Conservation (phyloP, 2,888 invertebrate genomes). For the Ormia ochracea region DNA sequence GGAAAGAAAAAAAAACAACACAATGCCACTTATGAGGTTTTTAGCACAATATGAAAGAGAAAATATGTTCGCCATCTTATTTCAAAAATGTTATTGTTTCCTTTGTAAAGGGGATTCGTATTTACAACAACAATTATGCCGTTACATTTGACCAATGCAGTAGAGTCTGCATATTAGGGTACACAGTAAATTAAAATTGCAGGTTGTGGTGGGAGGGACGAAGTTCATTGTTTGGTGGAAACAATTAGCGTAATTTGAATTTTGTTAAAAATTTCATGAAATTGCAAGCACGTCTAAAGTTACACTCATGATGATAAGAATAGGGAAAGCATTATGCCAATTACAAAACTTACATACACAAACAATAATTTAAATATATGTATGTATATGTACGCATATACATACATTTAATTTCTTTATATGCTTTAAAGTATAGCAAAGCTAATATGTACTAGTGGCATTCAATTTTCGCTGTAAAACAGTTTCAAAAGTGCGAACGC, state of each 20-base stretch:
- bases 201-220: neutral
- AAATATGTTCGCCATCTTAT: neutral
- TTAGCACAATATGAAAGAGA: conserved; percentile 1
- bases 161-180: neutral
- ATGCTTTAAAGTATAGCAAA: too few relatives aligned
- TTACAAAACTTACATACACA: too few relatives aligned
- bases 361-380: too few relatives aligned
- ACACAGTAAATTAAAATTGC: conserved; percentile 24
- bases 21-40: conserved; percentile 40
- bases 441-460: too few relatives aligned
- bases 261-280: conserved; percentile 75
- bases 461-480: too few relatives aligned
- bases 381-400: too few relatives aligned
- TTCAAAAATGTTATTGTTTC: neutral
- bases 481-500: too few relatives aligned
- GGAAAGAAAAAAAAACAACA: neutral
- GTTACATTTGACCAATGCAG: conserved; percentile 40
- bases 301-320: conserved; percentile 2
- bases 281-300: conserved; percentile 15
- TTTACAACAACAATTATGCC: neutral
- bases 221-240: conserved; percentile 59
- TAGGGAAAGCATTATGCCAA: neutral
- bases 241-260: conserved; percentile 76
- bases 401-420: too few relatives aligned
- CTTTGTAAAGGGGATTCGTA: conserved; percentile 19